A percentile compares a stretch with the other conserved stretches of the same genome.
Evolutionary conservation across 1,140 invertebrate species (phyloP).

Genomic region (Lasaia peninsularis): DNA sequence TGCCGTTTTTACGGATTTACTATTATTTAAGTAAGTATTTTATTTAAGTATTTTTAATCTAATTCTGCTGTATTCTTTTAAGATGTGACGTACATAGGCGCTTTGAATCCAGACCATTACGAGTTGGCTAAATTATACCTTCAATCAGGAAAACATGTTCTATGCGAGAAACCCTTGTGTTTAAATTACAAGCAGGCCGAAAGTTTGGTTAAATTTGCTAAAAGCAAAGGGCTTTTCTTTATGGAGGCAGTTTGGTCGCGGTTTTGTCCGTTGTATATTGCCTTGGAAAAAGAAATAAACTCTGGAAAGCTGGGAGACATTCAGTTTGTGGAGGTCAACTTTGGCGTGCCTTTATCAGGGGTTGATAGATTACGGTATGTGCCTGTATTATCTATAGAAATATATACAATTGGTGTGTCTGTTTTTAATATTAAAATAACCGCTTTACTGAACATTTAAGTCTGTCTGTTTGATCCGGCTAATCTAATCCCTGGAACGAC

Average conservation of each 20-base stretch:
- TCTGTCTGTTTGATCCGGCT: too few species aligned
- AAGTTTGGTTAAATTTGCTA: conserved; percentile 80
- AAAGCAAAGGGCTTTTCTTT: conserved; percentile 83
- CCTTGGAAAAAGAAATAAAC: conserved; percentile 80
- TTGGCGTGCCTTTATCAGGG: conserved; percentile 80
- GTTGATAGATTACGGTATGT: conserved; percentile 81
- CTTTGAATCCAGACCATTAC: conserved; percentile 84
- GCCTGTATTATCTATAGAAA: too few species aligned
- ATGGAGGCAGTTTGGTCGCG: conserved; percentile 93
- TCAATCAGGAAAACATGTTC: conserved; percentile 86
- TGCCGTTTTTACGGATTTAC: too few species aligned
- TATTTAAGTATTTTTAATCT: too few species aligned
- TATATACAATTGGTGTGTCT: too few species aligned
- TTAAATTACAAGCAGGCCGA: conserved; percentile 83
- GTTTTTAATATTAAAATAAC: too few species aligned
- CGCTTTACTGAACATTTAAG: too few species aligned
- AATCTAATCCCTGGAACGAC: too few species aligned
- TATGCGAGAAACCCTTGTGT: conserved; percentile 91
- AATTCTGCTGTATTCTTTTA: conserved; percentile 36
- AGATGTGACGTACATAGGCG: conserved; percentile 90
- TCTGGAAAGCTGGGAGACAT: conserved; percentile 84
- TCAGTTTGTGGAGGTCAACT: conserved; percentile 81
- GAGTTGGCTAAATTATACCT: conserved; percentile 83
- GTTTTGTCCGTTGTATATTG: conserved; percentile 86
- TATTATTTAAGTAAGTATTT: too few species aligned